Base-by-base conservation (phyloP, 2,113 vertebrate species). In the Cavia porcellus region DNA sequence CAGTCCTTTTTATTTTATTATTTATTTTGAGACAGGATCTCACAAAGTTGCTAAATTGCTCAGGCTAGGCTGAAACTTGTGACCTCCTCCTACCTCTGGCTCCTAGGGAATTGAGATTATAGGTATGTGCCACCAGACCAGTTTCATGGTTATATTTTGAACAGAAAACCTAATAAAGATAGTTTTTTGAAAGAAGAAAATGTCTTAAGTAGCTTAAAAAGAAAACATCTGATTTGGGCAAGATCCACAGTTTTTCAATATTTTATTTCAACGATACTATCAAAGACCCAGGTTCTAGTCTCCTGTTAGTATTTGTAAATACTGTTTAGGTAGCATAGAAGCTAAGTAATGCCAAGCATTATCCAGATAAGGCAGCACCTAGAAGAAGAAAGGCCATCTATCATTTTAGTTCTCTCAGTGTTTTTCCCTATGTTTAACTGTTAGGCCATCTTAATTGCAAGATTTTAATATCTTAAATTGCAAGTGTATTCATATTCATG, bases 101-200 rank as follows among this genome's bases (percentile, higher is more conserved):
- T 79, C 45, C 45, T 14, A 32, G 75, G 9, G 45, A 32, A 32
- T 28, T 32, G 75, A 30, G 7, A 74, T 74, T 74, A 42, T 25
- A 74, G 72, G 38, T 20, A n/a, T 70, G 32, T 68, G 15, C n/a
- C 19, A 72, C n/a, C n/a, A 38, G 11, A 38, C 2, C n/a, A 22
- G 15, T 7, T 4, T 7, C 42, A 42, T 28, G 72, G 72, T 90
- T 80, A 42, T 62, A 55, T 45, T 70, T 88, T 64, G 6, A 74
- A 86, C 25, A 94, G 47, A 80, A 96, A 97, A 86, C 28, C n/a
- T 15, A 74, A 70, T 25, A 79, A 90, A 84, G 86, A 62, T 7
- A 87, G 17, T 77, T 68, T 90, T 72, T 64, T 47, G 62, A n/a
- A 62, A 89, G 45, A 86, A 70, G 25, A 35, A 89, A 90, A 70